phyloP scores from a whole-genome alignment of 2,888 invertebrate species.

The Chaitophorus viminalis region DNA sequence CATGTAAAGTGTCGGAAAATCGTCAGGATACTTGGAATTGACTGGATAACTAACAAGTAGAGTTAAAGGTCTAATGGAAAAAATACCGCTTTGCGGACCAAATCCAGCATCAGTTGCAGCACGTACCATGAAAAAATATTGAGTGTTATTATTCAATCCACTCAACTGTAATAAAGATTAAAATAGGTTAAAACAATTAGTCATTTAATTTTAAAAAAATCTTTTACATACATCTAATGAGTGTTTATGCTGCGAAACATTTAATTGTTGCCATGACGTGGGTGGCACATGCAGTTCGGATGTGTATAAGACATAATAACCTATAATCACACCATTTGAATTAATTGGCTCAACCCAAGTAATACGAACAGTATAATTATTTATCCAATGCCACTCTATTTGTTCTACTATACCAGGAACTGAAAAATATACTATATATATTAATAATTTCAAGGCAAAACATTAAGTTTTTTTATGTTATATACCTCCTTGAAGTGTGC shows the following conservation, averaged over 20 bases:
- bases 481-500: slow-evolving; percentile 76
- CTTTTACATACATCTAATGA: slow-evolving; percentile 30
- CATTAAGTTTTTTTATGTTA: background rate
- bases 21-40: slow-evolving; percentile 66
- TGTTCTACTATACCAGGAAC: slow-evolving; percentile 56
- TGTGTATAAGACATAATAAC: slow-evolving; percentile 47
- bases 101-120: slow-evolving; percentile 70
- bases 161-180: slow-evolving; percentile 66
- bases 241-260: slow-evolving; percentile 40
- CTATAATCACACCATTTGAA: slow-evolving; percentile 48
- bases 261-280: slow-evolving; percentile 48
- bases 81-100: slow-evolving; percentile 68
- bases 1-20: slow-evolving; percentile 5
- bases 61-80: slow-evolving; percentile 60
- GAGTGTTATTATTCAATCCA: slow-evolving; percentile 68
- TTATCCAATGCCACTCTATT: slow-evolving; percentile 45
- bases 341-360: slow-evolving; percentile 48
- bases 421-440: background rate
- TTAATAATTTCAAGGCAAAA: background rate
- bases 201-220: background rate
- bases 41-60: slow-evolving; percentile 64
- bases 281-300: slow-evolving; percentile 34
- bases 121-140: slow-evolving; percentile 70
- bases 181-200: background rate
- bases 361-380: slow-evolving; percentile 40